These are phyloP conservation scores for Lithophane leautieri DNA, from an alignment of 2,888 invertebrate species.

Conservation along the genomic window DNA sequence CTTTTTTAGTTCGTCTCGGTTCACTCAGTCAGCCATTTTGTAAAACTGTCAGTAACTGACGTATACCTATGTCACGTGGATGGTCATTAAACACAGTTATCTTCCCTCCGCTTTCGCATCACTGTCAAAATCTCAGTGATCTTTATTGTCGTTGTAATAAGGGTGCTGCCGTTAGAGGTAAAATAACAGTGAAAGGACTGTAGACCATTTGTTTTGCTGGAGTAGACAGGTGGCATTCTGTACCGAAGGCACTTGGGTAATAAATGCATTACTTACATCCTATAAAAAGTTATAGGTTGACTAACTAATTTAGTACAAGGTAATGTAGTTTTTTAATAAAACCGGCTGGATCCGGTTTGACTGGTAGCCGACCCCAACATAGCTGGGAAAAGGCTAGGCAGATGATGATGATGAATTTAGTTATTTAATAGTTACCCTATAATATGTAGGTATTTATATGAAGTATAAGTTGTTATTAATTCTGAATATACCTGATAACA, in stretches of 20 bases:
- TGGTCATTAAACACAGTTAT: not conserved
- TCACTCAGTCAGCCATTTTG: conserved; percentile 18
- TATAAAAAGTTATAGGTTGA: not conserved
- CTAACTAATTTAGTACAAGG: not conserved
- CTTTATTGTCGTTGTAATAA: not conserved
- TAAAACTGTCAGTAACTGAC: not conserved
- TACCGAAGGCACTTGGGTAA: not conserved
- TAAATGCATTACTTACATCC: not conserved
- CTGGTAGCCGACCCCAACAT: too few species aligned
- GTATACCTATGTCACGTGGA: not conserved
- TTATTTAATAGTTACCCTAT: not conserved
- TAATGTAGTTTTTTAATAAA: not conserved
- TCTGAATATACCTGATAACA: not conserved
- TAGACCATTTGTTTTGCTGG: not conserved
- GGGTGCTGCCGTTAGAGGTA: not conserved
- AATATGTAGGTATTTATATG: too few species aligned
- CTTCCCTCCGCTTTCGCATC: not conserved
- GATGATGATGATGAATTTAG: not conserved
- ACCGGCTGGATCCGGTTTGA: too few species aligned
- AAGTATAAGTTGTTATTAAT: not conserved
- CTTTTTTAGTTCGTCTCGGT: conserved; percentile 60
- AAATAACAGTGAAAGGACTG: not conserved
- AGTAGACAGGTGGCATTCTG: not conserved
- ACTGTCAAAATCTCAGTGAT: not conserved
- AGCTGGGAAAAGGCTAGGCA: too few species aligned